phyloP scores from a whole-genome alignment of 2,888 invertebrate species.

The Drosophila sordidapex region DNA sequence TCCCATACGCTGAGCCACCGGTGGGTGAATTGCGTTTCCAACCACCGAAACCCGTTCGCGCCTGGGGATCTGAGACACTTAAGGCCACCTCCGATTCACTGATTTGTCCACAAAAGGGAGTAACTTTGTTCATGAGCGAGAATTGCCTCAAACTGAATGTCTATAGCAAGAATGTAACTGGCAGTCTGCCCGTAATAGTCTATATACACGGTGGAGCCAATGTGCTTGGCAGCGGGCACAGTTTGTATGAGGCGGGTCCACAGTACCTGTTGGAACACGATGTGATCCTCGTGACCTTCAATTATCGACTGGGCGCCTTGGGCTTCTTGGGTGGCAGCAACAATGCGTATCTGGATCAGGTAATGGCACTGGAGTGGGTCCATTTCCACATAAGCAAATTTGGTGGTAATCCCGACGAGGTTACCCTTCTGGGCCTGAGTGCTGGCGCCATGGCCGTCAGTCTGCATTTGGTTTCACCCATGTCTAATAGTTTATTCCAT shows the following conservation, averaged over 20 bases:
- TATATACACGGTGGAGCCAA: constrained; percentile 82
- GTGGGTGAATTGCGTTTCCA: constrained; percentile 83
- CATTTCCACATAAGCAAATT: constrained; percentile 87
- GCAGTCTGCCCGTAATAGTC: constrained; percentile 70
- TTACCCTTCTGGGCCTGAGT: constrained; percentile 88
- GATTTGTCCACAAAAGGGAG: constrained; percentile 78
- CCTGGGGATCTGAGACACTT: constrained; percentile 80
- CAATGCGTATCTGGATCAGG: constrained; percentile 89
- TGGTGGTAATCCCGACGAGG: constrained; percentile 88
- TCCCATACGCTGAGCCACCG: constrained; percentile 83
- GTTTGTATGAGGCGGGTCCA: constrained; percentile 74
- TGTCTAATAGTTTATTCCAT: constrained; percentile 89
- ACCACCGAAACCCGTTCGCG: constrained; percentile 74
- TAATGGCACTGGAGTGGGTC: constrained; percentile 88
- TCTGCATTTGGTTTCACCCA: constrained; percentile 87
- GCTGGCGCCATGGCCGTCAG: constrained; percentile 86
- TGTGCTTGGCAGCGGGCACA: constrained; percentile 75
- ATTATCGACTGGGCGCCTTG: constrained; percentile 81
- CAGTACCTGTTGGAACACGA: constrained; percentile 79
- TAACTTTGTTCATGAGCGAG: constrained; percentile 85
- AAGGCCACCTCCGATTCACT: constrained; percentile 85
- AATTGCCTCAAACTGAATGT: constrained; percentile 89
- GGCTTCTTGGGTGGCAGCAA: constrained; percentile 89
- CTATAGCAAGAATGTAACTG: constrained; percentile 83
- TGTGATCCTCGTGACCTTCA: constrained; percentile 80